Evolutionary conservation across 2,888 invertebrate genomes (phyloP), one percentile per base, ranked within the genome.

Genomic region (Teleiodes luculella): DNA sequence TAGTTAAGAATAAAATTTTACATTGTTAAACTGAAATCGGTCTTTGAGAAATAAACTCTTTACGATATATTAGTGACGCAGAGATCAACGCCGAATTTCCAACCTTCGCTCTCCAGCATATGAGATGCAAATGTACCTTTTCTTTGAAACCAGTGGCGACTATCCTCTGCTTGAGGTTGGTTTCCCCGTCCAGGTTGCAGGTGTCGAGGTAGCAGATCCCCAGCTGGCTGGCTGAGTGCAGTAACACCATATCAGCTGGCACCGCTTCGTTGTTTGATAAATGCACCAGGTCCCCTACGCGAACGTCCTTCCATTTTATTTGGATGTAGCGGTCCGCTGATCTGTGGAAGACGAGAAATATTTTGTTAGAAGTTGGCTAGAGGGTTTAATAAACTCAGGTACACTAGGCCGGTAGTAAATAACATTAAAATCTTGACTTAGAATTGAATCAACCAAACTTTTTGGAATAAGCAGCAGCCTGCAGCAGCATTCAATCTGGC

Each of bases 251-350:
- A 83, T 99, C 99, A 0, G 99, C 98, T 31, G 98, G 98, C 61
- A 99, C 96, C 53, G 96, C 93, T 90, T 98, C 98, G 90, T 98
- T 97, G 91, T 98, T 98, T 45, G 97, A 97, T 68, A 99, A 90
- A 85, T 98, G 98, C 48, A 99, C 94, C 66, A 98, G 91, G 83
- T 98, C 98, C 2, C 98, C 98, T 31, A 98, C 98, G 58, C 94
- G 92, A 53, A 99, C 92, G 72, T 98, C 95, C 73, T 95, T 93
- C 98, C 98, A 99, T 68, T 95, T 92, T 52, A 94, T 93, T 80
- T 94, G 95, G 69, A 95, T 94, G 80, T 97, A 97, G 53, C 96
- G 92, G 68, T 95, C 94, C 60, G 92, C 92, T 70, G 96, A 94
- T 69, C 97, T 97, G 91, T 3, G 52, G 52, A 68, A 48, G 68